phyloP scores from a whole-genome alignment of 1,140 invertebrate species.

The Drosophila takahashii region DNA sequence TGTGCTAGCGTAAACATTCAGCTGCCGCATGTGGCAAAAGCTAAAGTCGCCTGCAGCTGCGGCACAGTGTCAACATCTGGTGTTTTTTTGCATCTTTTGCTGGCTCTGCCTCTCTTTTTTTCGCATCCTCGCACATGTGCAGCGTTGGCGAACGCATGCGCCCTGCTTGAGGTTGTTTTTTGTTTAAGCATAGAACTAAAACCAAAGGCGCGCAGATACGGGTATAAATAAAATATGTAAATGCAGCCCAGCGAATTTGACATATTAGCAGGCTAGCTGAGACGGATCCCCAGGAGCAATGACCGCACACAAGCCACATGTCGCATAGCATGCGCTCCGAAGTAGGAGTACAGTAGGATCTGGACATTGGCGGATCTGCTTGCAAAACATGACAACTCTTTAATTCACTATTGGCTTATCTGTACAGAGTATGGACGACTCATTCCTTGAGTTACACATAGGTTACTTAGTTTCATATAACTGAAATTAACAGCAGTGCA shows the following conservation, averaged over 20 bases:
- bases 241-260: constrained; percentile 48
- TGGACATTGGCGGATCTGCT: constrained; percentile 5
- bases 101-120: constrained; percentile 35
- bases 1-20: constrained; percentile 40
- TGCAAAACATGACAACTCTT: neutral
- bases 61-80: constrained; percentile 62
- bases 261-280: constrained; percentile 52
- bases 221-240: constrained; percentile 60
- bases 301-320: constrained; percentile 57
- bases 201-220: constrained; percentile 37
- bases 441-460: neutral
- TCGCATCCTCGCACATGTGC: constrained; percentile 70
- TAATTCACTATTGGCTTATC: constrained; percentile 1
- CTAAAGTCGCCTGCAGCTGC: constrained; percentile 53
- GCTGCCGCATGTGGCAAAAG: constrained; percentile 60
- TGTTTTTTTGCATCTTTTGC: constrained; percentile 34
- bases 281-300: constrained; percentile 46
- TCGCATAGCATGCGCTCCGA: constrained; percentile 48
- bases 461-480: constrained; percentile 3
- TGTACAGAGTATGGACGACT: neutral
- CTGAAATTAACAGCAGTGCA: constrained; percentile 11
- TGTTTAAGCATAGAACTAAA: constrained; percentile 63
- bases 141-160: constrained; percentile 54
- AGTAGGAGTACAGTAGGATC: constrained; percentile 42
- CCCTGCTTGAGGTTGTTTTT: constrained; percentile 51